Conservation (phyloP, 2,113 vertebrate genomes). For the Calidris pygmaea region DNA sequence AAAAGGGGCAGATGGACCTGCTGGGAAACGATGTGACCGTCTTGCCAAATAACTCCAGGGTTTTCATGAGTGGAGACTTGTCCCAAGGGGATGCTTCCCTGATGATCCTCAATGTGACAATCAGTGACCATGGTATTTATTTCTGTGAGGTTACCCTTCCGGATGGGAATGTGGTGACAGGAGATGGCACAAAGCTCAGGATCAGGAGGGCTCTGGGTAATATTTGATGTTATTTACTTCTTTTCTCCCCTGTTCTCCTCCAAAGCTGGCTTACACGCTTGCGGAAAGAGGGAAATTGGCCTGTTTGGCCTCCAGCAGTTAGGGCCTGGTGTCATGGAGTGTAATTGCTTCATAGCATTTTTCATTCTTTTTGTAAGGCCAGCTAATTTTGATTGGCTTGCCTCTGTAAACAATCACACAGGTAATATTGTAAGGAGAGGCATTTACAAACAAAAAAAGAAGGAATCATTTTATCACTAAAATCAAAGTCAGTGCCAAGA, state of each 20-base stretch:
- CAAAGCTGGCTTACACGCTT: not conserved
- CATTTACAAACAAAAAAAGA: not conserved
- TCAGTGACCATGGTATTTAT: conserved; percentile 66
- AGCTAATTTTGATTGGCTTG: not conserved
- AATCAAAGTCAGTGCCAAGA: not conserved
- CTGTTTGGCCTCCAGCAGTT: not conserved
- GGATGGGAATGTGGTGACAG: not conserved
- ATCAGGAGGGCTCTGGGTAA: conserved; percentile 68
- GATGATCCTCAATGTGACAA: conserved; percentile 65
- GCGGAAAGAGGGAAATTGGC: not conserved
- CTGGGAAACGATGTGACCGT: conserved; percentile 46
- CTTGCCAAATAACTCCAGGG: conserved; percentile 42
- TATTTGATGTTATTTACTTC: not conserved
- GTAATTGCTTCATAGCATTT: not conserved
- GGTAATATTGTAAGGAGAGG: not conserved
- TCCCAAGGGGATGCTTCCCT: conserved; percentile 61
- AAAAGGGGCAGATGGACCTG: conserved; percentile 44
- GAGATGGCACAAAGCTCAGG: conserved; percentile 71
- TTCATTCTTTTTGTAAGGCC: not conserved
- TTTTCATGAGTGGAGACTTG: conserved; percentile 60
- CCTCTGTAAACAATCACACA: not conserved
- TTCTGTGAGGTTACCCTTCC: conserved; percentile 55
- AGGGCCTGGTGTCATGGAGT: not conserved
- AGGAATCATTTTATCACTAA: not conserved
- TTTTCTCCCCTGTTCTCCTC: not conserved